Evolutionary conservation across 2,113 vertebrate genomes (phyloP).

Genomic region (Hippolais icterina): DNA sequence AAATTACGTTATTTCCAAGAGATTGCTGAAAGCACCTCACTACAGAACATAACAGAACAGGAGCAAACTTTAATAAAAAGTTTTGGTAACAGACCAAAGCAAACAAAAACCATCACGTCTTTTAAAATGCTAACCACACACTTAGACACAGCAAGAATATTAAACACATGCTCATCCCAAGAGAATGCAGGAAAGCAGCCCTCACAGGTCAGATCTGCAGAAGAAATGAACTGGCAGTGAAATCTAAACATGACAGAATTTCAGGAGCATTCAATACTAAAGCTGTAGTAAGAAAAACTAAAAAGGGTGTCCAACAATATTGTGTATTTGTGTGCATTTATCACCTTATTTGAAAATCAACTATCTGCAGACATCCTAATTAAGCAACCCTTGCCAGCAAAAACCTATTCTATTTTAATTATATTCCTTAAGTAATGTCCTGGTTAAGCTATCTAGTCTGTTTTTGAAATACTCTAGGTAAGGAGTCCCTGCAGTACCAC

Average conservation of each 20-base stretch:
- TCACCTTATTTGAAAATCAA: neutral
- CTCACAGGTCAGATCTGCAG: neutral
- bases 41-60: accelerated
- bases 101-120: neutral
- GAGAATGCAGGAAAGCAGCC: neutral
- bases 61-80: neutral
- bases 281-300: neutral
- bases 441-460: neutral
- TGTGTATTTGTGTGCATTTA: neutral
- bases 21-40: neutral
- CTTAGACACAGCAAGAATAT: neutral
- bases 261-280: neutral
- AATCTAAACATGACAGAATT: neutral
- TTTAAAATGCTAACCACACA: neutral
- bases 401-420: neutral
- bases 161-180: neutral
- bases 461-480: neutral
- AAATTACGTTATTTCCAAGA: neutral
- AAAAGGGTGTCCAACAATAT: neutral
- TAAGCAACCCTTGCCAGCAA: neutral
- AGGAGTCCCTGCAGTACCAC: neutral
- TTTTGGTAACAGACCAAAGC: neutral
- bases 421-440: neutral
- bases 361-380: neutral
- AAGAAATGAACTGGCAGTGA: neutral